Base-by-base conservation (phyloP, 92 coral and sea anemone species). In the Heteractis magnifica region DNA sequence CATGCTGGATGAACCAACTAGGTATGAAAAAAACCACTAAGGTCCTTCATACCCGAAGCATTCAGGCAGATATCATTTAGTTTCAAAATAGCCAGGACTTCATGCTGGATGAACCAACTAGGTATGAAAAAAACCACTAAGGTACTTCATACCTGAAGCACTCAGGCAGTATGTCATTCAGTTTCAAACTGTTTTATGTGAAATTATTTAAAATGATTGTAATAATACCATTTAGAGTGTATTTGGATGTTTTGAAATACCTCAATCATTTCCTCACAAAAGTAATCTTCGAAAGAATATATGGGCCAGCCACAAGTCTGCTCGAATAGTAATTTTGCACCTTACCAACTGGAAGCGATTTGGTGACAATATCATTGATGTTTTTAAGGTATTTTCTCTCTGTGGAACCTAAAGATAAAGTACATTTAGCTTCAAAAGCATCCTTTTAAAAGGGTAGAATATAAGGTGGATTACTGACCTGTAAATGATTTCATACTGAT, bases 1-100 rank as follows among this genome's bases (percentile, higher is more conserved):
- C 72, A 65, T n/a, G 72, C 72, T 65, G 48, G 72, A 65, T 65
- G 26, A 65, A 65, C 72, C 72, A 65, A 65, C 72, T 18, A 65
- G 19, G 72, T 19, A 65, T 65, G 20, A 65, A 53, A 26, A 65
- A 18, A 10, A 10, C 71, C 9, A 65, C 34, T 65, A 65, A 65
- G 72, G 72, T n/a, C 41, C 72, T 19, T 65, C 19, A 65, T 65
- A 65, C 72, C 72, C 48, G 72, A 65, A 65, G 72, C 72, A 65
- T 48, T 65, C 72, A 65, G 72, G 72, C 44, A 34, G 44, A 34
- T 2, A 34, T 2, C 44, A 34, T 34, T 34, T 2, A 34, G 44
- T 34, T 34, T 34, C 44, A 34, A 34, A 34, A 34, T 2, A 34
- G 44, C 44, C 44, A 34, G 44, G 44, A 34, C 44, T 34, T 34